Percentiles rank a stretch among this genome's conserved stretches.
Evolutionary conservation across 92 coral and sea anemone species (phyloP).

Genomic region (Siderastrea siderea): DNA sequence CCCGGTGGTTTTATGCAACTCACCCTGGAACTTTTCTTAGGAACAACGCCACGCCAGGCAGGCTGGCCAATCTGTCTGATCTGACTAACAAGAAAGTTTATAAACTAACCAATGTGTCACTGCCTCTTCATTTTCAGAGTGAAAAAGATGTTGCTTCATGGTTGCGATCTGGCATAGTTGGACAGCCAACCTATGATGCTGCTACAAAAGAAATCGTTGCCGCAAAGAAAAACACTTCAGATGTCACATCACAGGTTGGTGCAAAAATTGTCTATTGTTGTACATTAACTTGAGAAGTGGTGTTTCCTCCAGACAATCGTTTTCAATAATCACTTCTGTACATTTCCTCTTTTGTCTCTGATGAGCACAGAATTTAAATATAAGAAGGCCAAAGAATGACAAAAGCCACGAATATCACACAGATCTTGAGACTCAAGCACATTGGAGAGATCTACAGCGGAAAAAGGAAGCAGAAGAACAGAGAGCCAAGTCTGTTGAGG

Average conservation of each 20-base stretch:
- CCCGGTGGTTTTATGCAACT: too few species aligned
- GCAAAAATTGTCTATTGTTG: background rate
- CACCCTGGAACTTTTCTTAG: too few species aligned
- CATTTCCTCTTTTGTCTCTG: background rate
- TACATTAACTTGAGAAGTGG: background rate
- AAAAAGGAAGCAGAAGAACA: conserved; percentile 78
- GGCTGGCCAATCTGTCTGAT: too few species aligned
- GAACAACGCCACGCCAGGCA: too few species aligned
- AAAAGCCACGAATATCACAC: conserved; percentile 75
- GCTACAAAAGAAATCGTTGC: conserved; percentile 86
- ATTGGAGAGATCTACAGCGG: conserved; percentile 73
- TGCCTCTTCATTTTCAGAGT: conserved; percentile 55
- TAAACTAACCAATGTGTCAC: background rate
- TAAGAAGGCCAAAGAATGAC: conserved; percentile 89
- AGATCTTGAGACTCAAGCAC: conserved; percentile 85
- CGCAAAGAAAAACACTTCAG: conserved; percentile 89
- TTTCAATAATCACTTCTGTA: background rate
- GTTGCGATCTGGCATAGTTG: conserved; percentile 89
- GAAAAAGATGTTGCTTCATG: conserved; percentile 86
- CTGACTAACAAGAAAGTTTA: too few species aligned
- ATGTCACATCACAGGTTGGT: conserved; percentile 88
- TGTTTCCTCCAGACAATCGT: too few species aligned
- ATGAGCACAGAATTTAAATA: conserved; percentile 71
- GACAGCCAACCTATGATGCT: conserved; percentile 87
- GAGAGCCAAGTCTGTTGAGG: conserved; percentile 73